These are phyloP conservation scores for Sebastes fasciatus DNA, from an alignment of 2,113 vertebrate genomes.

Conservation along the genomic window DNA sequence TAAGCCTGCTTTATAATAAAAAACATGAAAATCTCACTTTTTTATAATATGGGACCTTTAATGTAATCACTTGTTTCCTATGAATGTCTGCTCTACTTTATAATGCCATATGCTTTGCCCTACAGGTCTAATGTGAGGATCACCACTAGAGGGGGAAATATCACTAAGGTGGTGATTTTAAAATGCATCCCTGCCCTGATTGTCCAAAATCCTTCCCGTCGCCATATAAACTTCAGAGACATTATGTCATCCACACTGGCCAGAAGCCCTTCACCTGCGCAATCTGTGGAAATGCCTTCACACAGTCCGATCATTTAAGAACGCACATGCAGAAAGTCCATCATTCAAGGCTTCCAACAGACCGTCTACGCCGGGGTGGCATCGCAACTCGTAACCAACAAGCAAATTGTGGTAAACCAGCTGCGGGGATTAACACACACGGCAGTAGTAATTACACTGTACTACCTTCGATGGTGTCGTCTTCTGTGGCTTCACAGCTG, in stretches of 20 bases:
- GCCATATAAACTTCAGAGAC: conserved; percentile 52
- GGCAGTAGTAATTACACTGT: neutral
- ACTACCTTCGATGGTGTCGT: neutral
- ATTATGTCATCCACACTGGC: conserved; percentile 59
- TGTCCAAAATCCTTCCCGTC: conserved; percentile 69
- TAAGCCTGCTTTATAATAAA: too few relatives aligned
- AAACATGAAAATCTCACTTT: too few relatives aligned
- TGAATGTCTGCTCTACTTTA: neutral
- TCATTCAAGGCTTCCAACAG: neutral
- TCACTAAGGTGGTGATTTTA: neutral
- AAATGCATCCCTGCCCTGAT: conserved; percentile 62
- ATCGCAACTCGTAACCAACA: neutral
- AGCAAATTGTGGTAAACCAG: neutral
- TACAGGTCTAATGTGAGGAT: conserved; percentile 2
- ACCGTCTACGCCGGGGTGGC: neutral
- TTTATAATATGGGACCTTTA: too few relatives aligned
- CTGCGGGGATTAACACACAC: neutral
- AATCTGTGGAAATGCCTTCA: conserved; percentile 59
- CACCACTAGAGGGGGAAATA: neutral
- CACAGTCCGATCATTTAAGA: conserved; percentile 54
- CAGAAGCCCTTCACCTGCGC: conserved; percentile 60
- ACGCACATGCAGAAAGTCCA: conserved; percentile 40
- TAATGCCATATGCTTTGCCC: neutral
- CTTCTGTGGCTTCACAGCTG: neutral
- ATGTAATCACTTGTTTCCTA: too few relatives aligned